phyloP scores from a whole-genome alignment of 1,140 invertebrate genomes.

The Delia radicum region DNA sequence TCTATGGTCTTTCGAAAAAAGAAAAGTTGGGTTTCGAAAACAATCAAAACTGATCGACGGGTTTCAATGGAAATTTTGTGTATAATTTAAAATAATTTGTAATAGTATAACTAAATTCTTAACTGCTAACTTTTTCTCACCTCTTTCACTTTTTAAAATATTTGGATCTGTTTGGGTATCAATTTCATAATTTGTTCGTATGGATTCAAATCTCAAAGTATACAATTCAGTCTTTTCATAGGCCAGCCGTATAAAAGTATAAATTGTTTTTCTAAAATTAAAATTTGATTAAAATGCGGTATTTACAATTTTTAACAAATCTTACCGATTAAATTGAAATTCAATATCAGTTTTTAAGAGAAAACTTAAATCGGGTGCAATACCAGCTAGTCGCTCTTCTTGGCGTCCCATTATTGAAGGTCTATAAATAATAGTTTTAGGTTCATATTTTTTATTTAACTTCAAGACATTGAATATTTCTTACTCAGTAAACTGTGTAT shows the following conservation, averaged over 20 bases:
- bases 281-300: not conserved
- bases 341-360: constrained; percentile 60
- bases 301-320: not conserved
- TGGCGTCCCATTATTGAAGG: constrained; percentile 65
- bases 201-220: constrained; percentile 65
- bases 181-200: constrained; percentile 69
- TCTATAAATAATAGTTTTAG: constrained; percentile 54
- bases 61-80: too few species aligned
- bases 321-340: constrained; percentile 58
- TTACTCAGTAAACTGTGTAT: constrained; percentile 43
- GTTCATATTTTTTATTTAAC: too few species aligned
- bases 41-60: too few species aligned
- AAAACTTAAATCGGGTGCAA: constrained; percentile 59
- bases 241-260: constrained; percentile 39
- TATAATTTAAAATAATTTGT: too few species aligned
- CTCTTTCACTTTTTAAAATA: constrained; percentile 58
- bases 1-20: too few species aligned
- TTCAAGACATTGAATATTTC: too few species aligned
- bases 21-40: too few species aligned
- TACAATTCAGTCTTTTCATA: constrained; percentile 67
- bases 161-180: constrained; percentile 65
- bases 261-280: constrained; percentile 38
- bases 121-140: constrained; percentile 26
- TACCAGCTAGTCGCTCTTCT: constrained; percentile 61
- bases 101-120: too few species aligned